Percentiles rank a stretch among this genome's conserved stretches.
Conservation (phyloP, 2,888 invertebrate genomes). For the Dasysyrphus tricinctus region DNA sequence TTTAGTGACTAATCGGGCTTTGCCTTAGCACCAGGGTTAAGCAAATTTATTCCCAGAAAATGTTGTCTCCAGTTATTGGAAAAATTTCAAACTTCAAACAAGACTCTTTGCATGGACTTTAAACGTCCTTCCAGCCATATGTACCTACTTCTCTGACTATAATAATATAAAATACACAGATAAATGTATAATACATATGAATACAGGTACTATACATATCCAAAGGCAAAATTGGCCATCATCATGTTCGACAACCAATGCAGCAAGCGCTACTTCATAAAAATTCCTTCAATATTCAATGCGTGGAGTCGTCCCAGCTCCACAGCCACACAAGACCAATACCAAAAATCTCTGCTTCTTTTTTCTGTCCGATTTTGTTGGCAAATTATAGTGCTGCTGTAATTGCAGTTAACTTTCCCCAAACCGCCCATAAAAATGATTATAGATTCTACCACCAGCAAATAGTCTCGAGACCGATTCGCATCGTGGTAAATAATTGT, state of each 20-base stretch:
- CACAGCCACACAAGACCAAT: background rate
- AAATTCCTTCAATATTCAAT: slow-evolving; percentile 48
- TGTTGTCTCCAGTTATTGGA: too few relatives aligned
- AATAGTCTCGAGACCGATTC: slow-evolving; percentile 29
- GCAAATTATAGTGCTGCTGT: slow-evolving; percentile 67
- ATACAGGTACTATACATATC: background rate
- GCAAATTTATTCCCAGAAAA: too few relatives aligned
- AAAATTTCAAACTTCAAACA: too few relatives aligned
- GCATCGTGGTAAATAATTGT: slow-evolving; percentile 77
- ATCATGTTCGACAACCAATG: slow-evolving; percentile 56
- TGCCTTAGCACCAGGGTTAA: too few relatives aligned
- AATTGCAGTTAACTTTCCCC: slow-evolving; percentile 70
- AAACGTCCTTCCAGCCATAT: too few relatives aligned
- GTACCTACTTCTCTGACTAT: slow-evolving; percentile 1
- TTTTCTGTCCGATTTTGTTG: slow-evolving; percentile 4
- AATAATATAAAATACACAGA: too few relatives aligned
- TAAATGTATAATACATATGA: too few relatives aligned
- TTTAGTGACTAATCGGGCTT: too few relatives aligned
- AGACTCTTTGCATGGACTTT: too few relatives aligned
- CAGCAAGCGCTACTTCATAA: slow-evolving; percentile 63
- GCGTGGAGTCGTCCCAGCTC: slow-evolving; percentile 27
- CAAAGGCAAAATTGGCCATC: slow-evolving; percentile 37
- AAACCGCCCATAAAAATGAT: slow-evolving; percentile 50
- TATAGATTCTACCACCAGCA: slow-evolving; percentile 35
- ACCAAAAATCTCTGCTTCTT: background rate